Percentiles rank a stretch among this genome's conserved stretches.
Conservation (phyloP, 1,140 invertebrate genomes). For the Portunus trituberculatus region DNA sequence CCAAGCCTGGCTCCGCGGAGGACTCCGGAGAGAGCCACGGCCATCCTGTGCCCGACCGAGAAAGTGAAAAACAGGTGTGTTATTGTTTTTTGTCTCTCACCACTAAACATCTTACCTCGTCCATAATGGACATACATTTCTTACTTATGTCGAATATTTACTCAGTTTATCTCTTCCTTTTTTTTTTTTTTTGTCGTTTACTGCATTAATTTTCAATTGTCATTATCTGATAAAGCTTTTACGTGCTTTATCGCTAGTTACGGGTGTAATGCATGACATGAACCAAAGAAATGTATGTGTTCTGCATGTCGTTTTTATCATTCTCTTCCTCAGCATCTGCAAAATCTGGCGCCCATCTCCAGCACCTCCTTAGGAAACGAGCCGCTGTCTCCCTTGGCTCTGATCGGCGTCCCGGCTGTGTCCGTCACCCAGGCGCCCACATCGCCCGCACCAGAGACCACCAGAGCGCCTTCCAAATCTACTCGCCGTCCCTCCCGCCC, state of each 20-base stretch:
- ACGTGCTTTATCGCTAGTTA: too few species aligned
- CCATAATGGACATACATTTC: background rate
- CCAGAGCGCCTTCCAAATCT: background rate
- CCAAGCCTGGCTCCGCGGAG: constrained; percentile 42
- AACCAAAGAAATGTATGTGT: too few species aligned
- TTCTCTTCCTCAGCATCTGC: background rate
- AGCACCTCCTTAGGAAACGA: background rate
- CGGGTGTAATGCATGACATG: too few species aligned
- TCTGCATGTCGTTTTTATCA: too few species aligned
- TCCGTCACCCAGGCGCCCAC: background rate
- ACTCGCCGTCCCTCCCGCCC: background rate
- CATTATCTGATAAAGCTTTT: too few species aligned
- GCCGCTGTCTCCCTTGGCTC: background rate
- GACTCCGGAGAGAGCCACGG: background rate
- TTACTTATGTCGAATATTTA: background rate
- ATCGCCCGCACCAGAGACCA: too few species aligned
- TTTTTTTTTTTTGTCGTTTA: background rate
- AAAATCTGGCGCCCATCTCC: background rate
- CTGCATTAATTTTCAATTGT: background rate
- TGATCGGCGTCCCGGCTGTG: background rate
- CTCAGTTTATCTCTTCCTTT: background rate
- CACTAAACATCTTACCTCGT: background rate
- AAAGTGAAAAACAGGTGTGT: constrained; percentile 50
- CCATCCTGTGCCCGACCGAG: background rate
- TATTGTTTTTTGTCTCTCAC: background rate